Percentiles rank a stretch among this genome's conserved stretches.
phyloP scores from a whole-genome alignment of 2,797 vertebrate species.

The Typhlichthys subterraneus region DNA sequence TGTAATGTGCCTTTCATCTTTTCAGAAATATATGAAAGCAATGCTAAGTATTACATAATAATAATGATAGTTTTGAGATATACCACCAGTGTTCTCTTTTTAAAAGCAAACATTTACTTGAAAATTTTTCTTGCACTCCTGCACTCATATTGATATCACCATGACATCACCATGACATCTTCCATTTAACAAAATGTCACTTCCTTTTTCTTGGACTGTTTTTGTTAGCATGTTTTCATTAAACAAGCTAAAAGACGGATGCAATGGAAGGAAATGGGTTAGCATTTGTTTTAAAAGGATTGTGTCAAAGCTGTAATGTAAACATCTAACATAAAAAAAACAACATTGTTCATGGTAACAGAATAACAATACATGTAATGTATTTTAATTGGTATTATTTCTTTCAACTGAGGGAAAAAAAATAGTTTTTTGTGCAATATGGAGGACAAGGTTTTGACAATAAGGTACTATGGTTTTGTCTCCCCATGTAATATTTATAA shows the following conservation, averaged over 20 bases:
- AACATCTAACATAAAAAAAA: constrained; percentile 35
- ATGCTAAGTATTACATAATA: no score
- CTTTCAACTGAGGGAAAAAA: no score
- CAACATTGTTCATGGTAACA: no score
- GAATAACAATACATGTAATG: no score
- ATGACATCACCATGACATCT: not conserved
- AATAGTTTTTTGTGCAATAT: not conserved
- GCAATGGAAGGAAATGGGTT: constrained; percentile 23
- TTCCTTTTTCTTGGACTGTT: constrained; percentile 13
- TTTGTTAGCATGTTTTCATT: not conserved
- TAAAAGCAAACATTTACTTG: no score
- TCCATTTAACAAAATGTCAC: constrained; percentile 22
- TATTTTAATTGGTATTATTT: no score
- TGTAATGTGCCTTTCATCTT: no score
- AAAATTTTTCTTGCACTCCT: not conserved
- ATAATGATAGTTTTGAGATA: no score
- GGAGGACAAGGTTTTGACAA: not conserved
- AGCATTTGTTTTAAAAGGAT: constrained; percentile 4
- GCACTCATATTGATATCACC: not conserved
- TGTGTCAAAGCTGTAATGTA: constrained; percentile 26
- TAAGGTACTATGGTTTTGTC: constrained; percentile 27
- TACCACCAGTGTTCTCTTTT: no score
- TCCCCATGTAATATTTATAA: not conserved
- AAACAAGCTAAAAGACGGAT: not conserved
- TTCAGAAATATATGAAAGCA: no score